Base-by-base conservation (phyloP, 2,888 invertebrate species). In the Troglohyphantes excavatus region DNA sequence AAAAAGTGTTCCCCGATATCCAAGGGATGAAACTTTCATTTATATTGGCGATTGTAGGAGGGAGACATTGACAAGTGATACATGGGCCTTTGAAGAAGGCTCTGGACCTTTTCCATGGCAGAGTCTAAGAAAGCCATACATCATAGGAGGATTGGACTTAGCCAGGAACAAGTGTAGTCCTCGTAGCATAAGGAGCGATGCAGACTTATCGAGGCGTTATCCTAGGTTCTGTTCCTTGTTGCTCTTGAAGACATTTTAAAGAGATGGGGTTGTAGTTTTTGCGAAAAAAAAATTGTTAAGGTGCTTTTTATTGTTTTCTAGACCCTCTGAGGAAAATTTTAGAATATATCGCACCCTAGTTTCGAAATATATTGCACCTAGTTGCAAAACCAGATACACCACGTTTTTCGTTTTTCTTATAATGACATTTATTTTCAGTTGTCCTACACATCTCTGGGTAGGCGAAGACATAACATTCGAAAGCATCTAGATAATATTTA, bases 11-110 rank as follows among this genome's bases (percentile, higher is more conserved):
- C 73, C 81, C 67, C 79, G 79, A 87, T n/a, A n/a, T 86, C 78
- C 78, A 19, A 2, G 70, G 81, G 79, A 79, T 87, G 87, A 81
- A 81, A 81, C 79, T 87, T 79, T 73, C 87, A 87, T 87, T 87
- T 87, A 81, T 87, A 87, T 72, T 73, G 39, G 7, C 79, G 73
- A 81, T 76, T 85, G 68, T 76, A 53, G 26, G 39, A 29, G 85
- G 53, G 53, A 23, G 76, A 76, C 78, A 76, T 23, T 85, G 85
- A 85, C 85, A 78, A 26, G 85, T 85, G 85, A 85, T 85, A 68
- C 68, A 85, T 85, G 85, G 78, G 33, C 23, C 46, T 53, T n/a
- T 39, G 61, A 9, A 63, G 21, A 43, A 29, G 53, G 46, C 23
- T 21, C 75, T 53, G 11, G n/a, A n/a, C 65, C 27, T 63, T 53